phyloP scores from a whole-genome alignment of 2,888 invertebrate species.

The Epinotia ramella region DNA sequence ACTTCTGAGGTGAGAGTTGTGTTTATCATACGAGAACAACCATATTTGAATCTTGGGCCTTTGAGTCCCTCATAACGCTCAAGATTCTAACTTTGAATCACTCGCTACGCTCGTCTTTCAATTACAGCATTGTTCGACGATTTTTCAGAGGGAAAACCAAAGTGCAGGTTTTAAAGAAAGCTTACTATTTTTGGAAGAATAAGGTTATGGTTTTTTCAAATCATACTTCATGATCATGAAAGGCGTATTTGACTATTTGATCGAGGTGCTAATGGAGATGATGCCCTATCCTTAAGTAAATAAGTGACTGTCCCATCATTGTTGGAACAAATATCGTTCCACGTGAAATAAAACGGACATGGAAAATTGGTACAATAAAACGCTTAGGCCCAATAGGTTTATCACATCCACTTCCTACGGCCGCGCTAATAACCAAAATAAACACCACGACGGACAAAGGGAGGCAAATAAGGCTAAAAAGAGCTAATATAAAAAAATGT shows the following conservation, averaged over 20 bases:
- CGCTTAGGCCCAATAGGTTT: conserved; percentile 82
- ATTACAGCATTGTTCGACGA: no score
- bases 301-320: conserved; percentile 56
- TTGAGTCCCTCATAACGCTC: no score
- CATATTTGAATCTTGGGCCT: no score
- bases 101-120: no score
- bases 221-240: neutral
- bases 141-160: no score
- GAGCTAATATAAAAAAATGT: conserved; percentile 83
- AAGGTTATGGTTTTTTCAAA: no score
- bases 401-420: conserved; percentile 83
- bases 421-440: conserved; percentile 83
- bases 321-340: conserved; percentile 53
- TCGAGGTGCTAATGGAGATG: conserved; percentile 72
- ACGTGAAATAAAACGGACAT: conserved; percentile 73
- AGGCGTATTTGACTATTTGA: neutral
- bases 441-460: conserved; percentile 79
- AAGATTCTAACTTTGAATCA: no score
- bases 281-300: conserved; percentile 62
- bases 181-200: no score
- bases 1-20: neutral
- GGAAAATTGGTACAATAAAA: conserved; percentile 82
- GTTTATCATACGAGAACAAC: no score
- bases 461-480: conserved; percentile 82
- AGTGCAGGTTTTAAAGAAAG: no score